Percentiles rank a stretch among this genome's conserved stretches.
Conservation (phyloP, 2,797 vertebrate genomes). For the Capromys pilorides region DNA sequence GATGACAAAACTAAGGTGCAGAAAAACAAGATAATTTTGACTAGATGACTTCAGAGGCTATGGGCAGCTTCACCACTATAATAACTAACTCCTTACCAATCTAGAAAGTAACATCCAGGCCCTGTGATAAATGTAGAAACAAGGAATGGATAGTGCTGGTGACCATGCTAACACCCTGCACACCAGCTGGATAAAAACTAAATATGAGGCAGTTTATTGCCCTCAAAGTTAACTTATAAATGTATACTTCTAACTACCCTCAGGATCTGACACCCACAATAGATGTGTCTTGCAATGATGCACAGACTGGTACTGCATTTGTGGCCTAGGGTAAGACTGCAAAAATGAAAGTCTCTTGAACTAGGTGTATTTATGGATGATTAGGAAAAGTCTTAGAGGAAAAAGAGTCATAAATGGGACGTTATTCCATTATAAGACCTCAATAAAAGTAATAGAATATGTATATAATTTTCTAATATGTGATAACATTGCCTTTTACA, state of each 20-base stretch:
- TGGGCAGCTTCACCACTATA: not conserved
- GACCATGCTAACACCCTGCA: not conserved
- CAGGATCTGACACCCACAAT: not conserved
- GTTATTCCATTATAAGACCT: conserved; percentile 19
- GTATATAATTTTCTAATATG: conserved; percentile 1
- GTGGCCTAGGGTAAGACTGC: not conserved
- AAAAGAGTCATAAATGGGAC: not conserved
- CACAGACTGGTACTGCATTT: not conserved
- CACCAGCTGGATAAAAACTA: not conserved
- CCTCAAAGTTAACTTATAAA: not conserved
- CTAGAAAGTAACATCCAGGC: not conserved
- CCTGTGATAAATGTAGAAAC: not conserved
- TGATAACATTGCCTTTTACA: not conserved
- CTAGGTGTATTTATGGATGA: not conserved
- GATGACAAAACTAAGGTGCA: conserved; percentile 11
- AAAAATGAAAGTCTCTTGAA: not conserved
- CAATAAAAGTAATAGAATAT: not conserved
- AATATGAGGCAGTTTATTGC: not conserved
- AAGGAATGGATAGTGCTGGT: not conserved
- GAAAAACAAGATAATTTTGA: not conserved
- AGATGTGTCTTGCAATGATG: not conserved
- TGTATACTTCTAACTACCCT: not conserved
- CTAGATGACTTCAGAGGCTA: not conserved
- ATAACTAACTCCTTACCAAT: not conserved
- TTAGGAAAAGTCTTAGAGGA: not conserved